Evolutionary conservation across 2,113 vertebrate genomes (phyloP).

Genomic region (Nerophis ophidion): DNA sequence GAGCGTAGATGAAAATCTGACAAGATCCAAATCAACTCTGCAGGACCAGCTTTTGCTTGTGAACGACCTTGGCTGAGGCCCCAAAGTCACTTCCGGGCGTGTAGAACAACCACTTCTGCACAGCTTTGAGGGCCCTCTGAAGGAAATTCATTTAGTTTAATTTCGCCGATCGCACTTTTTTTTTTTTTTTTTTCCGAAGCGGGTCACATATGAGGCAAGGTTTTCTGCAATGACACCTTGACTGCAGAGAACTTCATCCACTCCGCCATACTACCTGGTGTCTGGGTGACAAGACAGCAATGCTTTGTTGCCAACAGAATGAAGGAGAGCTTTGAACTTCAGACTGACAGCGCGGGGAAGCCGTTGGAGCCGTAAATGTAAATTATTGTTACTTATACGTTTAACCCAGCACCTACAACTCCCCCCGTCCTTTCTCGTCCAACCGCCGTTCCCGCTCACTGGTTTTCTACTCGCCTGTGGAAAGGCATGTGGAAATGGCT

Average conservation of each 20-base stretch:
- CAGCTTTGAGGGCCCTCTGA: conserved; percentile 4
- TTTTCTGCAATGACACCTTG: conserved; percentile 58
- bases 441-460: background rate
- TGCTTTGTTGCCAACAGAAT: conserved; percentile 61
- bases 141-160: conserved; percentile 51
- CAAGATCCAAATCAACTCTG: conserved; percentile 11
- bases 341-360: conserved; percentile 55
- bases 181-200: conserved; percentile 37
- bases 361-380: conserved; percentile 63
- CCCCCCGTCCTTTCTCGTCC: background rate
- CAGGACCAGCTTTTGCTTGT: conserved; percentile 5
- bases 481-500: conserved; percentile 8
- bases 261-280: conserved; percentile 38
- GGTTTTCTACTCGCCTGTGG: conserved; percentile 8
- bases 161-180: conserved; percentile 27
- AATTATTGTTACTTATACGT: conserved; percentile 73
- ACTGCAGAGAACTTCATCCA: conserved; percentile 64
- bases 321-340: conserved; percentile 55
- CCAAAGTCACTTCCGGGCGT: conserved; percentile 12
- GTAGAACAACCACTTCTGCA: background rate
- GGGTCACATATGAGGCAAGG: conserved; percentile 28
- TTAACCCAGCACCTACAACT: conserved; percentile 61
- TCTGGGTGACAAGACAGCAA: conserved; percentile 49
- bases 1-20: conserved; percentile 18
- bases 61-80: conserved; percentile 31